phyloP scores from a whole-genome alignment of 2,888 invertebrate species.

The Sinelater perroti region DNA sequence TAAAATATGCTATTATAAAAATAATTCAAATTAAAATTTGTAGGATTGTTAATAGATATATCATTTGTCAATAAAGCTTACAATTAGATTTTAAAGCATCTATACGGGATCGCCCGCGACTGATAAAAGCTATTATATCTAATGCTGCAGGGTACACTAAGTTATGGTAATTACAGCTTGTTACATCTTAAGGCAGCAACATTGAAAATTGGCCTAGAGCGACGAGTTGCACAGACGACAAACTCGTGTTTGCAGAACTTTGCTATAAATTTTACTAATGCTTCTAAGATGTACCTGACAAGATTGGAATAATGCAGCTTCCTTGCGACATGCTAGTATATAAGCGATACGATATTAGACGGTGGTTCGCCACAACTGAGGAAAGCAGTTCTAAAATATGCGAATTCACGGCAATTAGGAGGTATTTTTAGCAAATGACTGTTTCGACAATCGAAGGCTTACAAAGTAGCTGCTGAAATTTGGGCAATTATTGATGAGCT shows the following conservation, averaged over 20 bases:
- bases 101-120: too few relatives aligned
- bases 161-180: slow-evolving; percentile 5
- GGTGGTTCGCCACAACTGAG: too few relatives aligned
- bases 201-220: too few relatives aligned
- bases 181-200: not conserved
- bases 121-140: too few relatives aligned
- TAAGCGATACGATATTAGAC: not conserved
- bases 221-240: slow-evolving; percentile 5
- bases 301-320: too few relatives aligned
- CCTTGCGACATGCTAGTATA: too few relatives aligned
- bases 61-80: too few relatives aligned
- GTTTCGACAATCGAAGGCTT: slow-evolving; percentile 1
- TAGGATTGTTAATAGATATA: too few relatives aligned
- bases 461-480: not conserved
- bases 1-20: too few relatives aligned
- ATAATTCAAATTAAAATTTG: too few relatives aligned
- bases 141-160: not conserved
- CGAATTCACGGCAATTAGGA: slow-evolving; percentile 3
- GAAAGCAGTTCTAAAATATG: too few relatives aligned
- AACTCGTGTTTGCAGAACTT: not conserved
- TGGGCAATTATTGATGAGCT: slow-evolving; percentile 7
- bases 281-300: slow-evolving; percentile 6
- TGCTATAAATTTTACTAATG: slow-evolving; percentile 8
- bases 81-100: too few relatives aligned
- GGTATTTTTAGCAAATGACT: not conserved